Conservation (phyloP, 2,888 invertebrate genomes). For the Caenorhabditis sinica region DNA sequence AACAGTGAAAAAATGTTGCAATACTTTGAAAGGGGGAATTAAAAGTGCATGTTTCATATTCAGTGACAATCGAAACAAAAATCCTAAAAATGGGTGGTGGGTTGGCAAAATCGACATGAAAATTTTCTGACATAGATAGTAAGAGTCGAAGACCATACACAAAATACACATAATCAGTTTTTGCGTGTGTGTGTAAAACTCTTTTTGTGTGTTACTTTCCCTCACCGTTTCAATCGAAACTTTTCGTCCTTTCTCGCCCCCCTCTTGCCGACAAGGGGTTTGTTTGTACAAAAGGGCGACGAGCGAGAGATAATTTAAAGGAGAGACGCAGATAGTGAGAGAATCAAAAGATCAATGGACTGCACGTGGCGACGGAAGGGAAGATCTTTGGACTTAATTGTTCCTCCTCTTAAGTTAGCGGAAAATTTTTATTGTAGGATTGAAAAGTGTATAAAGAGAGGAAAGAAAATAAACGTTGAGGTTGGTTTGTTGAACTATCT, state of each 20-base stretch:
- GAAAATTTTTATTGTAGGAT: conserved; percentile 7
- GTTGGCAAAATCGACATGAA: background rate
- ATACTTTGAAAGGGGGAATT: no score
- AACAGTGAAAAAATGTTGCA: background rate
- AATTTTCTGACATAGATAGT: background rate
- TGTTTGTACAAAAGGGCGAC: conserved; percentile 38
- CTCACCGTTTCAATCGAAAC: conserved; percentile 17
- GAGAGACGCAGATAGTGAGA: conserved; percentile 1
- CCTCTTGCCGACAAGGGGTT: conserved; percentile 4
- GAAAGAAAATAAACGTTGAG: background rate
- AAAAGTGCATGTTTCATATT: background rate
- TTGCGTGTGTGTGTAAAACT: conserved; percentile 25
- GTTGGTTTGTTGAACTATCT: conserved; percentile 17
- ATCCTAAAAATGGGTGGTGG: background rate
- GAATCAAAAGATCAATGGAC: conserved; percentile 37
- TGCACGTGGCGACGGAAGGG: conserved; percentile 22
- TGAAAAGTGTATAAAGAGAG: background rate
- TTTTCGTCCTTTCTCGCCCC: conserved; percentile 27
- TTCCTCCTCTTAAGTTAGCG: background rate
- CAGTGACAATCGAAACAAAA: conserved; percentile 19
- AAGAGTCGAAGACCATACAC: no score
- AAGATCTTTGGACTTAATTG: conserved; percentile 14
- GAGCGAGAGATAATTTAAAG: conserved; percentile 11
- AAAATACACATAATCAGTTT: conserved; percentile 52
- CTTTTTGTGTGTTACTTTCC: conserved; percentile 12